These are phyloP conservation scores for Phocides pigmalion DNA, from an alignment of 1,140 invertebrate genomes.

Conservation along the genomic window DNA sequence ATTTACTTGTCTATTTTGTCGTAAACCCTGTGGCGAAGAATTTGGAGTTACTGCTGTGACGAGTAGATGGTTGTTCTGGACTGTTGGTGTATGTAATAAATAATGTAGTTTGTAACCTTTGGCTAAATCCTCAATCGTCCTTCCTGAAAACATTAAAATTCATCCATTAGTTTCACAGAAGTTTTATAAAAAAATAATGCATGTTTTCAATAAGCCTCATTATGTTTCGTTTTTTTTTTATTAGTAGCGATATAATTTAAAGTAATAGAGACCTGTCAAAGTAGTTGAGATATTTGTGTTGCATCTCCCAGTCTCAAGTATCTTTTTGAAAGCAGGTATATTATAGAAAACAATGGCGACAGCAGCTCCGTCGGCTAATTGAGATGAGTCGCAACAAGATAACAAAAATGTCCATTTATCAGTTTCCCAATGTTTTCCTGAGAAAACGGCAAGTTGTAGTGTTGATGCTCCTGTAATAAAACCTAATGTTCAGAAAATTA, in stretches of 20 bases:
- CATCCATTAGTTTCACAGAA: too few relatives aligned
- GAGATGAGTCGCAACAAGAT: constrained; percentile 73
- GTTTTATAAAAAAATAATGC: neutral
- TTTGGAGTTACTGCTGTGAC: constrained; percentile 33
- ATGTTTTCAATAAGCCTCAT: too few relatives aligned
- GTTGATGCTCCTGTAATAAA: constrained; percentile 67
- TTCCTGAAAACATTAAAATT: constrained; percentile 49
- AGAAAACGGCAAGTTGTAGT: constrained; percentile 75
- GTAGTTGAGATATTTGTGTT: constrained; percentile 73
- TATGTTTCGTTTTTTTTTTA: neutral
- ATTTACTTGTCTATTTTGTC: too few relatives aligned
- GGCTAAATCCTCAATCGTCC: constrained; percentile 69
- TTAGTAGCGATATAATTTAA: neutral
- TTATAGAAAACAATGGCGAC: constrained; percentile 75
- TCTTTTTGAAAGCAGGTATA: constrained; percentile 61
- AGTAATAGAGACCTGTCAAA: constrained; percentile 61
- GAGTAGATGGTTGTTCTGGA: neutral
- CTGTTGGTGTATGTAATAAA: constrained; percentile 43
- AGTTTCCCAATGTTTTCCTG: constrained; percentile 62
- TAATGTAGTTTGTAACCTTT: constrained; percentile 71
- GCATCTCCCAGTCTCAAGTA: constrained; percentile 68
- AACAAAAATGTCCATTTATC: constrained; percentile 68
- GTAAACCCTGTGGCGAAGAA: constrained; percentile 11
- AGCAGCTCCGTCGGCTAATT: constrained; percentile 74
- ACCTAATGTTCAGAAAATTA: too few relatives aligned